Evolutionary conservation across 37 sponge, comb jelly and placozoan species (phyloP).

Genomic region (Chondrosia reniformis): DNA sequence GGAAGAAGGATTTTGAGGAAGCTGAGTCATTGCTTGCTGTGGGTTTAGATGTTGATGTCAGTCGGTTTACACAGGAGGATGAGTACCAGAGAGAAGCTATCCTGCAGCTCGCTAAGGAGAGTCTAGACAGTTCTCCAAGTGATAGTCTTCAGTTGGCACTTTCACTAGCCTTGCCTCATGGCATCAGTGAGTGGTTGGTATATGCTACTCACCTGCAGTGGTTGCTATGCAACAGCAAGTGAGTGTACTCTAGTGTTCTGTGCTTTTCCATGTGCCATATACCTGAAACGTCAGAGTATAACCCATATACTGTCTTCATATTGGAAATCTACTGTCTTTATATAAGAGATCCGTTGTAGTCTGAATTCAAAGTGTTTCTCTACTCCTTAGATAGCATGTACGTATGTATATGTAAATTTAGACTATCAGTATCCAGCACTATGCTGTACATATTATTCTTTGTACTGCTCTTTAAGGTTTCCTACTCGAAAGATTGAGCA

Average conservation of each 20-base stretch:
- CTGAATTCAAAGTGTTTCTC: too few relatives aligned
- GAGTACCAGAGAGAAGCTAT: slow-evolving; percentile 45
- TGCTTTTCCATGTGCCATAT: background rate
- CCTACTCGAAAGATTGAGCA: too few relatives aligned
- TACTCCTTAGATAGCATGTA: background rate
- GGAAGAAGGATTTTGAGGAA: slow-evolving; percentile 36
- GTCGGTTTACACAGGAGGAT: slow-evolving; percentile 34
- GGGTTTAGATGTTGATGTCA: slow-evolving; percentile 55
- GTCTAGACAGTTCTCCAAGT: background rate
- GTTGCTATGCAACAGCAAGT: slow-evolving; percentile 50
- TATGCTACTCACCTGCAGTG: slow-evolving; percentile 43
- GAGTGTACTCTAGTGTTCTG: background rate
- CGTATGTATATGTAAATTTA: background rate
- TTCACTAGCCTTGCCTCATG: slow-evolving; percentile 40
- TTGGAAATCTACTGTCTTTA: too few relatives aligned
- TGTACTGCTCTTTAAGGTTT: too few relatives aligned
- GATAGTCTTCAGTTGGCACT: slow-evolving; percentile 11
- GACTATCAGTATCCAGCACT: too few relatives aligned
- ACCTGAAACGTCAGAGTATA: background rate
- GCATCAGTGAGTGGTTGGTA: slow-evolving; percentile 58
- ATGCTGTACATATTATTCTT: too few relatives aligned
- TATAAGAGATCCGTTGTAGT: too few relatives aligned
- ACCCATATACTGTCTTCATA: too few relatives aligned
- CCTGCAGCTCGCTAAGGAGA: slow-evolving; percentile 44
- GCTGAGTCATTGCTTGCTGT: slow-evolving; percentile 34